A percentile compares a stretch with the other conserved stretches of the same genome.
phyloP scores from a whole-genome alignment of 2,113 vertebrate genomes.

The Prietella phreatophila region DNA sequence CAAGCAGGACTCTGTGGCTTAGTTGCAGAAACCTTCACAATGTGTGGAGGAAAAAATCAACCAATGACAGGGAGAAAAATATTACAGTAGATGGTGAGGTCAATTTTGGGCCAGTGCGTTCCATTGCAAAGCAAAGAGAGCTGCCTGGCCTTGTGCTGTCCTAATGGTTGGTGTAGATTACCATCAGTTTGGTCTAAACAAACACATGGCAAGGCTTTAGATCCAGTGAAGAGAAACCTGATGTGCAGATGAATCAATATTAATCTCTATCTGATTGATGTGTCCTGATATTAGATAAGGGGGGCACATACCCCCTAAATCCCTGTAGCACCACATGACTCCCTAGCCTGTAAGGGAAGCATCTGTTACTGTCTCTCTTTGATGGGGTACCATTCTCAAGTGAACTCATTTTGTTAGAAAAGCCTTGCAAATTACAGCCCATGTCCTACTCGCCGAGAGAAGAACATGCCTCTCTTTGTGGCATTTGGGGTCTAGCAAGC shows the following conservation, averaged over 20 bases:
- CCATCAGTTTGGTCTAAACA: neutral
- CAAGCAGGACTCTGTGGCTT: neutral
- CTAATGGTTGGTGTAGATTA: neutral
- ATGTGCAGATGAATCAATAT: neutral
- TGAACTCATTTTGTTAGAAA: neutral
- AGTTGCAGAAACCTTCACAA: neutral
- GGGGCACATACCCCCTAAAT: too few species aligned
- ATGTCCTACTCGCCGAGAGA: neutral
- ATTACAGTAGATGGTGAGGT: neutral
- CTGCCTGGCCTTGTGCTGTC: neutral
- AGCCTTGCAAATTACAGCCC: neutral
- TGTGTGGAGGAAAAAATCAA: neutral
- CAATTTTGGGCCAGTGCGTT: neutral
- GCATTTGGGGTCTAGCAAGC: neutral
- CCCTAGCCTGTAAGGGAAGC: neutral
- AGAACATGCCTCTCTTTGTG: neutral
- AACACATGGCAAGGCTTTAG: neutral
- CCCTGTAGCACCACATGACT: neutral
- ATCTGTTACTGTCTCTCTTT: neutral
- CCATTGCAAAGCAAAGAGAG: neutral
- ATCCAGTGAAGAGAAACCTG: neutral
- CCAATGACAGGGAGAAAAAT: neutral
- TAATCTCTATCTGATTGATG: neutral
- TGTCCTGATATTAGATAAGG: neutral
- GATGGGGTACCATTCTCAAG: neutral